Percentiles rank a stretch among this genome's conserved stretches.
These are phyloP conservation scores for Eueremaeus valkanovi DNA, from an alignment of 2,888 invertebrate genomes.

Conservation along the genomic window DNA sequence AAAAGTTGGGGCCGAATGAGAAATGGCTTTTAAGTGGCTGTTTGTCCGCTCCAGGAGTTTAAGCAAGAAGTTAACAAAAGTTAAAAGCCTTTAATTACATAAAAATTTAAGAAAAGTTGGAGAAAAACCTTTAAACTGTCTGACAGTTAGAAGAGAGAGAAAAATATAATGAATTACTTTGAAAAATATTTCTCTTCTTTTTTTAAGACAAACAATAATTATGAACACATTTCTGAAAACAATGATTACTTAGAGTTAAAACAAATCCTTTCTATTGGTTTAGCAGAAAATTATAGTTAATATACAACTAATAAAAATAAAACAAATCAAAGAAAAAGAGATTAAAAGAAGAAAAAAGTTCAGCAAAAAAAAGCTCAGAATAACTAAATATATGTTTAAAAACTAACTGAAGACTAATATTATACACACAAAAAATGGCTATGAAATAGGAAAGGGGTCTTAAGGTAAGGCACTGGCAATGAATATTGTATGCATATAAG, in stretches of 20 bases:
- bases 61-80: background rate
- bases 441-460: too few relatives aligned
- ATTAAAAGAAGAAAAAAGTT: too few relatives aligned
- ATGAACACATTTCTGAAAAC: background rate
- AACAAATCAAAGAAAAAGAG: too few relatives aligned
- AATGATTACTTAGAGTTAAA: background rate
- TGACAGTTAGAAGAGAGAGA: background rate
- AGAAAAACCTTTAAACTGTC: background rate
- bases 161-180: background rate
- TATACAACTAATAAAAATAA: too few relatives aligned
- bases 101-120: background rate
- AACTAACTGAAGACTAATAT: too few relatives aligned
- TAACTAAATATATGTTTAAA: too few relatives aligned
- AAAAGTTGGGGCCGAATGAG: background rate
- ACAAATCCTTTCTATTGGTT: too few relatives aligned
- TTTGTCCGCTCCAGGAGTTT: background rate
- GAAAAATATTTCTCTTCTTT: background rate
- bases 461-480: too few relatives aligned
- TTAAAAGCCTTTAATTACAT: slow-evolving; percentile 7
- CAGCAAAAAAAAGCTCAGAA: too few relatives aligned
- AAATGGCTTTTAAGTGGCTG: background rate
- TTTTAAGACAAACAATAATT: background rate
- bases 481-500: too few relatives aligned
- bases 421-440: too few relatives aligned
- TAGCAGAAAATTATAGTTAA: too few relatives aligned